Evolutionary conservation across 2,113 vertebrate genomes (phyloP).

Genomic region (Centropus bengalensis): DNA sequence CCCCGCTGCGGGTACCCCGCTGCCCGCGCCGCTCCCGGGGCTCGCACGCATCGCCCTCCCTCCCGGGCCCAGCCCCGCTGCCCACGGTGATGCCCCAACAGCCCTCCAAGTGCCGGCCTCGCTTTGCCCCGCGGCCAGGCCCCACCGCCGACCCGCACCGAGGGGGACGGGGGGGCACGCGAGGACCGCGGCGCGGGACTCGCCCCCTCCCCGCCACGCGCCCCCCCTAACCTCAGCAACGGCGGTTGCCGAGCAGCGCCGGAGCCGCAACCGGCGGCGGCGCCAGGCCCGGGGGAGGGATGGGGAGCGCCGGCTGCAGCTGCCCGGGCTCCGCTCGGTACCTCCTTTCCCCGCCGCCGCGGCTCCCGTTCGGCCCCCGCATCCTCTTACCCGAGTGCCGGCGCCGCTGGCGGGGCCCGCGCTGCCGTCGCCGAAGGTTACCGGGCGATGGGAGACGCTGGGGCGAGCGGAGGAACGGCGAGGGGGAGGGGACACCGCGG

Average conservation of each 20-base stretch:
- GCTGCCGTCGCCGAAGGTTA: neutral
- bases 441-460: neutral
- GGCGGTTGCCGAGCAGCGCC: constrained; percentile 28
- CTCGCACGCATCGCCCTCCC: neutral
- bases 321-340: neutral
- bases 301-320: constrained; percentile 3
- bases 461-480: neutral
- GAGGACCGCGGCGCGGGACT: neutral
- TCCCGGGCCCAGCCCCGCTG: neutral
- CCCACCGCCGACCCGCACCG: neutral
- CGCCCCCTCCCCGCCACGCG: neutral
- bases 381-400: constrained; percentile 14
- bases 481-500: neutral
- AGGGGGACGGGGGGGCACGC: neutral
- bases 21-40: neutral
- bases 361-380: neutral
- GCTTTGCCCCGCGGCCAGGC: neutral
- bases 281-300: constrained; percentile 35
- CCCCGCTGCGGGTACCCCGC: neutral
- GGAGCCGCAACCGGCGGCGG: neutral
- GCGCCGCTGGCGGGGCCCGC: neutral
- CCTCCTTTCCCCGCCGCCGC: constrained; percentile 26
- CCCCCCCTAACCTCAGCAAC: neutral
- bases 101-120: constrained; percentile 15
- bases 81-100: neutral